phyloP scores from a whole-genome alignment of 1,140 invertebrate species.

The Mercenaria mercenaria region DNA sequence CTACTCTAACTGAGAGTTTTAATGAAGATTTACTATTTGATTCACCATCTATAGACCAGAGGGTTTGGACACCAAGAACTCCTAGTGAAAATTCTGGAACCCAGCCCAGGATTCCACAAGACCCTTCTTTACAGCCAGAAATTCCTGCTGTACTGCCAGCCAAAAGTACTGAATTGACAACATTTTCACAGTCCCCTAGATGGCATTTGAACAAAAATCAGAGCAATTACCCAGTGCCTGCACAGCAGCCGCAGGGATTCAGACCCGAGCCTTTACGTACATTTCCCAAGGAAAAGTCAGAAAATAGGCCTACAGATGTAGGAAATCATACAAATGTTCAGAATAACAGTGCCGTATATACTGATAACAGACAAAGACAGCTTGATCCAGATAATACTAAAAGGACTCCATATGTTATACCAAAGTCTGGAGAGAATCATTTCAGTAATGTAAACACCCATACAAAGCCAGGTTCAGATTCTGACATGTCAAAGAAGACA shows the following conservation, averaged over 20 bases:
- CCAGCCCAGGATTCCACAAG: conserved; percentile 70
- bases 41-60: conserved; percentile 52
- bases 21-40: conserved; percentile 81
- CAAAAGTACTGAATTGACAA: conserved; percentile 79
- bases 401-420: not conserved
- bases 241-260: conserved; percentile 32
- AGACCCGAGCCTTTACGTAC: conserved; percentile 50
- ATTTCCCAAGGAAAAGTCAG: not conserved
- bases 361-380: not conserved
- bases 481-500: not conserved
- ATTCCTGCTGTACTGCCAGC: conserved; percentile 78
- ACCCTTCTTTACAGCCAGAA: conserved; percentile 71
- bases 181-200: conserved; percentile 76
- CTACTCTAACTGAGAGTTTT: conserved; percentile 73
- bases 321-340: not conserved
- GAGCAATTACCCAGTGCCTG: conserved; percentile 20
- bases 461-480: not conserved
- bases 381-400: not conserved
- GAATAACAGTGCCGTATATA: not conserved
- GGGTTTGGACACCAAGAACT: conserved; percentile 59
- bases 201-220: conserved; percentile 61
- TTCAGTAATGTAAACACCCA: not conserved
- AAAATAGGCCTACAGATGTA: not conserved
- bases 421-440: not conserved
- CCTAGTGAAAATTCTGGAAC: conserved; percentile 66